phyloP scores from a whole-genome alignment of 1,140 invertebrate species.

The Monochamus saltuarius region DNA sequence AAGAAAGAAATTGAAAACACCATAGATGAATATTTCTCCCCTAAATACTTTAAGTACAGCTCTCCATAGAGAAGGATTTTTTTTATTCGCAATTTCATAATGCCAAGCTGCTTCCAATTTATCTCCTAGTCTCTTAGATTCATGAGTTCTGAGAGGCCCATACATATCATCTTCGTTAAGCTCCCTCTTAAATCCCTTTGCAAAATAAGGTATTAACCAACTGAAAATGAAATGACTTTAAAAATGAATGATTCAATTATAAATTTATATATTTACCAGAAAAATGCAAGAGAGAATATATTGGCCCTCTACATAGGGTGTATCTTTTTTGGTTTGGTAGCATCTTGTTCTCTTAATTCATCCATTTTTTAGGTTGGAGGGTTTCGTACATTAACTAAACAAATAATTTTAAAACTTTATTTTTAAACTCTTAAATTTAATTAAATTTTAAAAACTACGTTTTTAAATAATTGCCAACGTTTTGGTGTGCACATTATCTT shows the following conservation, averaged over 20 bases:
- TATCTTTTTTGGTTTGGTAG: background rate
- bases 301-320: conserved; percentile 27
- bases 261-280: conserved; percentile 32
- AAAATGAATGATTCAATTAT: conserved; percentile 10
- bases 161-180: conserved; percentile 34
- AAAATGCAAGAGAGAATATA: conserved; percentile 27
- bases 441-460: too few relatives aligned
- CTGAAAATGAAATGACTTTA: too few relatives aligned
- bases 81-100: conserved; percentile 39
- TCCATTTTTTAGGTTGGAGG: too few relatives aligned
- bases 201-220: conserved; percentile 43
- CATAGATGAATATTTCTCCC: conserved; percentile 21
- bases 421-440: too few relatives aligned
- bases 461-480: too few relatives aligned
- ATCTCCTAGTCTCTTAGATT: conserved; percentile 54
- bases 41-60: conserved; percentile 31
- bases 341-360: too few relatives aligned
- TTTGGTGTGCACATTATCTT: too few relatives aligned
- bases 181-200: conserved; percentile 21
- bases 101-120: conserved; percentile 59
- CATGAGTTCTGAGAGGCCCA: conserved; percentile 19
- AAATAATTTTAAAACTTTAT: too few relatives aligned
- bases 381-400: too few relatives aligned
- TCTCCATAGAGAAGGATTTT: conserved; percentile 46
- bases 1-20: conserved; percentile 21